Conservation (phyloP, 2,888 invertebrate species). For the Blera fallax region DNA sequence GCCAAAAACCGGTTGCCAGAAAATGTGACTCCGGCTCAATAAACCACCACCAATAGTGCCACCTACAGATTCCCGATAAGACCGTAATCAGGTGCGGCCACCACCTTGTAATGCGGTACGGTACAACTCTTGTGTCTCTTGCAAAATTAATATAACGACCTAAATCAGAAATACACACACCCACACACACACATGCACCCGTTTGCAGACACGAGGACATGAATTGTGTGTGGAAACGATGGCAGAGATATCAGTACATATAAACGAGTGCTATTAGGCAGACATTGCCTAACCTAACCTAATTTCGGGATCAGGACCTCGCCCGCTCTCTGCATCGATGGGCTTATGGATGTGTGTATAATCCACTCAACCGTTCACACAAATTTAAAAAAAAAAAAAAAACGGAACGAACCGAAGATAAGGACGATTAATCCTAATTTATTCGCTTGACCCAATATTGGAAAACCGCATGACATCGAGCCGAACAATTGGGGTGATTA, state of each 20-base stretch:
- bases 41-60: constrained; percentile 44
- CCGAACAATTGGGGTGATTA: constrained; percentile 72
- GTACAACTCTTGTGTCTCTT: constrained; percentile 42
- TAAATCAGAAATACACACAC: constrained; percentile 37
- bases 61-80: constrained; percentile 60
- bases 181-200: constrained; percentile 23
- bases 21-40: constrained; percentile 44
- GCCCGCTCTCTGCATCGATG: constrained; percentile 8
- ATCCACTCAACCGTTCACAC: constrained; percentile 65
- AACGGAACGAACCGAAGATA: constrained; percentile 60
- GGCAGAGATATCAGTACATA: constrained; percentile 11
- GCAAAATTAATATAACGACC: constrained; percentile 66
- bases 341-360: constrained; percentile 47
- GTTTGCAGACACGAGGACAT: neutral
- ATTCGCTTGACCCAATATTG: constrained; percentile 72
- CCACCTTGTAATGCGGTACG: constrained; percentile 60
- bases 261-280: constrained; percentile 35
- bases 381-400: constrained; percentile 52
- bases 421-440: constrained; percentile 73
- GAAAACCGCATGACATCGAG: constrained; percentile 73
- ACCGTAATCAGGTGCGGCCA: constrained; percentile 68
- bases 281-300: constrained; percentile 51
- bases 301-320: constrained; percentile 49
- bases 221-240: neutral
- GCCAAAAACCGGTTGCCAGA: constrained; percentile 42